Evolutionary conservation across 2,888 invertebrate species (phyloP), one percentile per base, ranked within the genome.

Genomic region (Platypus cylindrus): DNA sequence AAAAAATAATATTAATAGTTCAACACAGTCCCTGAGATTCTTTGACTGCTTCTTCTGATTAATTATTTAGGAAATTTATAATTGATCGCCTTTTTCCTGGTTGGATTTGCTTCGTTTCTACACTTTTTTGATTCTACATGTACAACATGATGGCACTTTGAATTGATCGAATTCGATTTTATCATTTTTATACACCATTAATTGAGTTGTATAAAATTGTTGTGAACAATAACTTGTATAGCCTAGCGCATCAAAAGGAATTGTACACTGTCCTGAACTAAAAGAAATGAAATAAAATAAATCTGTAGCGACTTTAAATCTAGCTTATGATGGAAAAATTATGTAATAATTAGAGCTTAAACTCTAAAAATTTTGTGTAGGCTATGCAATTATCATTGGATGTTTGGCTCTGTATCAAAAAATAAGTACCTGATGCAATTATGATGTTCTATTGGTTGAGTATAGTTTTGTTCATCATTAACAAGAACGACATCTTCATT

Each of bases 71-170:
- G n/a, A n/a, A n/a, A n/a, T n/a, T n/a, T n/a, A n/a, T n/a, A n/a
- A n/a, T n/a, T n/a, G n/a, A n/a, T n/a, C n/a, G n/a, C n/a, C n/a
- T n/a, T n/a, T n/a, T n/a, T n/a, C n/a, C n/a, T n/a, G n/a, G n/a
- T n/a, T n/a, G 24, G 11, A 3, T 12, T 24, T 24, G n/a, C 20
- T 22, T 5, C n/a, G n/a, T n/a, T n/a, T n/a, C n/a, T 34, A 29
- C 2, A 23, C 9, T 34, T 14, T 30, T 28, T 41, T 38, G n/a
- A 41, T 22, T 30, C 29, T 38, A 22, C 41, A 41, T 1, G 36
- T 32, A 18, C 41, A 41, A 23, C 41, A 41, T 2, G 41, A 41
- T 1, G 41, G 38, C 11, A 41, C 29, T 16, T 18, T 30, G 17
- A 41, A 41, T 12, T 35, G 18, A 24, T 41, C 41, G 23, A 41